These are phyloP conservation scores for Spinibarbus caldwelli DNA, from an alignment of 2,797 vertebrate genomes.

Conservation along the genomic window DNA sequence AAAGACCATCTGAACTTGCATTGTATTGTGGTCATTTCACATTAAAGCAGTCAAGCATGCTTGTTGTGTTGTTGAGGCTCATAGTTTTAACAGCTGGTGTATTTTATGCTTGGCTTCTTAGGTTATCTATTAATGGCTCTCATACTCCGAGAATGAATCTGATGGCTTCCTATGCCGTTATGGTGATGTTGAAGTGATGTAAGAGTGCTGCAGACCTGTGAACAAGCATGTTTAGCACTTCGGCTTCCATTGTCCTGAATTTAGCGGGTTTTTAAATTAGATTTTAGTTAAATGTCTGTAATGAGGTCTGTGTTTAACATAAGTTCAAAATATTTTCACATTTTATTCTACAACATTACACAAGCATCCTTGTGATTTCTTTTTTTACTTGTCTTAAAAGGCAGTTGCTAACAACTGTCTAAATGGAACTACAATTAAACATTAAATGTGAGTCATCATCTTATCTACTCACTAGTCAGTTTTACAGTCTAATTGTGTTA, in stretches of 20 bases:
- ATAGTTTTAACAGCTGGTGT: conserved; percentile 57
- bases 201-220: background rate
- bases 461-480: background rate
- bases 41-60: conserved; percentile 18
- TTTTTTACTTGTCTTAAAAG: background rate
- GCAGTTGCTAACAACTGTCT: background rate
- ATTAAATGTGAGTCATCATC: background rate
- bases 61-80: background rate
- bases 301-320: background rate
- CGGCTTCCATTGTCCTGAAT: background rate
- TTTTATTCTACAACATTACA: background rate
- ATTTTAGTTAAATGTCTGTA: background rate
- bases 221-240: background rate
- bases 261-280: background rate
- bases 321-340: background rate
- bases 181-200: background rate
- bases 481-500: background rate
- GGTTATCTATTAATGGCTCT: background rate
- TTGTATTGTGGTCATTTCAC: background rate
- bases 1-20: background rate
- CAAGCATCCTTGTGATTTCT: background rate
- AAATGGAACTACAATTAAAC: background rate
- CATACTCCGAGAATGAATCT: background rate
- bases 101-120: background rate
- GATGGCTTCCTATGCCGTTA: background rate